Base-by-base conservation (phyloP, 2,113 vertebrate genomes). In the Thermophis baileyi region DNA sequence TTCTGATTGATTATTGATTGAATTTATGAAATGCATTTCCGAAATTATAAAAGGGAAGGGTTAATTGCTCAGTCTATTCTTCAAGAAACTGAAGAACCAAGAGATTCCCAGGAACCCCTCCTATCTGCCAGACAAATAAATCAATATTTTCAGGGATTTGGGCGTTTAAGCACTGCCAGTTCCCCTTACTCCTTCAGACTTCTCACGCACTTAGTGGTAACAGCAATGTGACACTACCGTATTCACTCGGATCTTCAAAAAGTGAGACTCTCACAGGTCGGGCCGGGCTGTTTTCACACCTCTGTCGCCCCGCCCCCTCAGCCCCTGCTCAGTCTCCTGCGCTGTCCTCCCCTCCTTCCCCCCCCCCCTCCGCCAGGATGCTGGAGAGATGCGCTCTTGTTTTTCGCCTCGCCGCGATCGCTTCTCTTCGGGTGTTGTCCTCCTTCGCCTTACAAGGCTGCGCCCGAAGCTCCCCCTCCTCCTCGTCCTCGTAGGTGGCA, bases 391-490 rank as follows among this genome's bases (percentile, higher is more conserved):
- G 51, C 63, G 35, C 91, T 12, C 46, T 24, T 0, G 11, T 35
- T 90, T 20, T 57, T 18, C 63, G 4, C 11, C 30, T 47, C 27
- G 24, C 46, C 30, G 12, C 22, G 35, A 11, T 27, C 44, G 30
- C 27, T 27, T 40, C 27, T 30, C 57, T 74, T 3, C 12, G 3
- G 1, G 3, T 18, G 51, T 16, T 12, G 18, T 12, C 57, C 25
- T 44, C 16, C 91, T 27, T 63, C 3, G 47, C 92, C 85, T 90
- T 90, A 89, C 88, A 89, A 92, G 92, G 88, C 92, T 93, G 53
- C 30, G 35, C n/a, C 69, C 69, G 27, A 47, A 20, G 25, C 54
- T 81, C 54, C 88, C 35, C 44, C 25, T 47, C 44, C 25, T 47
- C 46, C 25, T 30, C 50, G 9, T 47, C 53, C 3, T 88, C 12